Base-by-base conservation (phyloP, 2,888 invertebrate genomes). In the Epsilonema sp. region DNA sequence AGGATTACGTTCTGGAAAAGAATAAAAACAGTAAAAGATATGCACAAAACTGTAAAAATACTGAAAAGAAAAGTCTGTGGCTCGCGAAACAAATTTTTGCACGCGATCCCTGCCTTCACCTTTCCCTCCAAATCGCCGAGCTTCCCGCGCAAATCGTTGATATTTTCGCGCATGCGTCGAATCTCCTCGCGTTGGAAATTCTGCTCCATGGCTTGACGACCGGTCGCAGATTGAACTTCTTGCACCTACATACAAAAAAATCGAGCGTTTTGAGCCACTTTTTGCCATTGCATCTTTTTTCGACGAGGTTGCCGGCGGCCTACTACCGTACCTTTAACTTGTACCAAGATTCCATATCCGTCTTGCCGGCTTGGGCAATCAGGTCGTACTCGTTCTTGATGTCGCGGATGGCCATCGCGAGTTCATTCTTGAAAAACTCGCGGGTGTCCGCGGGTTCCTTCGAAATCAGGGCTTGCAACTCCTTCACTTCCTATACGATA, bases 371-470 rank as follows among this genome's bases (percentile, higher is more conserved):
- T 5, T 26, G n/a, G 20, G 47, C 20, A 42, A 70, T 67, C 55
- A 62, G 57, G 53, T 72, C 70, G 56, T 72, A 72, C 54, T 72
- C 71, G 39, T 58, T 58, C 54, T 72, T 68, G 53, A 72, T 71
- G 54, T 72, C 72, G 37, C 69, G 59, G 52, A 72, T 68, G 41
- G 70, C 70, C 50, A 65, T 62, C 2, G 68, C 64, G 48, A 73
- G 57, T 54, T 72, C 72, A 56, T 67, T 70, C 62, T 70, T 70
- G 70, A 73, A 72, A 66, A 66, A 73, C 54, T 72, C 70, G 25
- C 71, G 62, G 64, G 72, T 71, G 56, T 72, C 72, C 38, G 65
- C 64, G 1, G 70, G 70, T 2, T 71, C 70, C 56, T 72, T 71
- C 31, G 70, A 60, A 57, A 69, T 69, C 49, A 69, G 59, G 20